phyloP scores from a whole-genome alignment of 1,140 invertebrate genomes.

The Drosophila willistoni region DNA sequence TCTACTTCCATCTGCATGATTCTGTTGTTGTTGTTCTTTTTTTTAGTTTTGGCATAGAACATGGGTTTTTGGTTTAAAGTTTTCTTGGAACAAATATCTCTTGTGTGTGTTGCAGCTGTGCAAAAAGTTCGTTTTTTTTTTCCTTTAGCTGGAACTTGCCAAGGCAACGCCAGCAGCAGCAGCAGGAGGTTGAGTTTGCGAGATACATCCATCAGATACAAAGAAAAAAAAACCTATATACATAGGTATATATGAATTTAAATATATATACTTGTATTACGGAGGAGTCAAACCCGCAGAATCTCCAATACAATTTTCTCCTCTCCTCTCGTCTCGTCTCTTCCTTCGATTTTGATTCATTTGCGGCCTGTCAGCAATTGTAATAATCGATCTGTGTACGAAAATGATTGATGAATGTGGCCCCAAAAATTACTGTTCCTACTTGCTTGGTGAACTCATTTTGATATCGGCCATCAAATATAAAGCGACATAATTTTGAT shows the following conservation, averaged over 20 bases:
- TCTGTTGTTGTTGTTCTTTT: not conserved
- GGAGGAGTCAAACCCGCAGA: constrained; percentile 10
- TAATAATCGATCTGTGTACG: constrained; percentile 58
- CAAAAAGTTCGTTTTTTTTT: not conserved
- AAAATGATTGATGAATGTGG: constrained; percentile 56
- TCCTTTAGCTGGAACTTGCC: constrained; percentile 17
- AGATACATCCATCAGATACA: constrained; percentile 13
- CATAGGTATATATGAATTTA: not conserved
- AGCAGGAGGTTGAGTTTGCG: constrained; percentile 44
- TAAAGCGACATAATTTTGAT: constrained; percentile 49
- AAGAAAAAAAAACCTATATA: not conserved
- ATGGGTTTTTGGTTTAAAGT: constrained; percentile 40
- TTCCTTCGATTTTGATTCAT: not conserved
- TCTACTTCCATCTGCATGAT: constrained; percentile 11
- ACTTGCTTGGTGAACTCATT: not conserved
- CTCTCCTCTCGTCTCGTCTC: too few relatives aligned
- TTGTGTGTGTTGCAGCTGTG: constrained; percentile 46
- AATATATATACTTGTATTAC: not conserved
- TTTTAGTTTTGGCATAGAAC: constrained; percentile 51
- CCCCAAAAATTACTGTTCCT: not conserved
- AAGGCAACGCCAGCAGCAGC: constrained; percentile 47
- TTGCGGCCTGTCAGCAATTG: constrained; percentile 59
- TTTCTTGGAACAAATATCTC: constrained; percentile 50
- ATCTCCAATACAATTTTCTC: not conserved
- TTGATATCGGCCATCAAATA: constrained; percentile 15